Base-by-base conservation (phyloP, 2,113 vertebrate species). In the Clarias magur region DNA sequence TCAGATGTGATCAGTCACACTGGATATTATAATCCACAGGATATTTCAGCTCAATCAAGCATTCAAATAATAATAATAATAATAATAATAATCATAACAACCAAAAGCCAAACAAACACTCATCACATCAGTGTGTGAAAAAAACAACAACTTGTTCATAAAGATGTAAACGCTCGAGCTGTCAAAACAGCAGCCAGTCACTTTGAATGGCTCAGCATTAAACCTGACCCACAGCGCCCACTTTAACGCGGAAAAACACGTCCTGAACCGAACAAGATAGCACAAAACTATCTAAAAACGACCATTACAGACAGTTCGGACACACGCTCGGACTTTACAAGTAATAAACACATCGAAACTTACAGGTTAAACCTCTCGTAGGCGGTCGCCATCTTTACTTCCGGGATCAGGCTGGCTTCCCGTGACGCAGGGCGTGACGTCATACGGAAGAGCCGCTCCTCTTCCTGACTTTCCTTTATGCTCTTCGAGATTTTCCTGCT, bases 351-450 rank as follows among this genome's bases (percentile, higher is more conserved):
- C 53, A 23, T 87, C 17, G 30, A 65, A 93, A 96, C 95, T 96
- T 91, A 96, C 95, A 96, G 92, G 92, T 95, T 95, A 89, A 94
- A 96, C 92, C 95, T 93, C 86, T 95, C 94, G 90, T 94, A 96
- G 90, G 93, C 92, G 42, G 93, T 94, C 93, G 95, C 95, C 95
- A 95, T 96, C 93, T 95, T 95, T 91, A 89, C 91, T 94, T 91
- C 88, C 90, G 80, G 87, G 84, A 90, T 93, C 80, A 90, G 80
- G 38, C 90, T 92, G 92, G 93, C 91, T 91, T 91, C 89, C 54
- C 79, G 92, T 94, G 92, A 94, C 93, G 94, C 91, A 78, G 3
- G 23, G 21, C 34, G 56, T n/a, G 53, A 83, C 88, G 57, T 83
- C 79, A 80, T 57, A 15, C 10, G 0, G 8, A 16, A 80, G 27